phyloP scores from a whole-genome alignment of 2,113 vertebrate species.

The Eira barbara region DNA sequence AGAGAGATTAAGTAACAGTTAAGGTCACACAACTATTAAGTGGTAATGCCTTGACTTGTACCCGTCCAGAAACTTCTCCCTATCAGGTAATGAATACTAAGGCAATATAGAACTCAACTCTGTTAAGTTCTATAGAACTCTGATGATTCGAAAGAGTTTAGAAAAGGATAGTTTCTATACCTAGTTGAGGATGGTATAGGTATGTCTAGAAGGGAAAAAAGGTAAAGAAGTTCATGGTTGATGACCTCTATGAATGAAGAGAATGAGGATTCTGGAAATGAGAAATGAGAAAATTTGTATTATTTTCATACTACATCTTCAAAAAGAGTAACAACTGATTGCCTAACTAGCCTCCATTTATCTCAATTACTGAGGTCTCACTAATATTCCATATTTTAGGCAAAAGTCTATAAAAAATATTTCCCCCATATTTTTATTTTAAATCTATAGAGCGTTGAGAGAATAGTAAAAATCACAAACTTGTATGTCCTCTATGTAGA shows the following conservation, averaged over 20 bases:
- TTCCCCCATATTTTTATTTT: not conserved
- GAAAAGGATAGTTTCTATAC: not conserved
- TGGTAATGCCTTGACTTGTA: slow-evolving; percentile 14
- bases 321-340: slow-evolving; percentile 14
- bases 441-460: not conserved
- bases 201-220: slow-evolving; percentile 37
- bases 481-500: not conserved
- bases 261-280: slow-evolving; percentile 19
- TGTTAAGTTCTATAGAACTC: not conserved
- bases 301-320: slow-evolving; percentile 42
- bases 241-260: slow-evolving; percentile 22
- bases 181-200: not conserved
- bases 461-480: not conserved
- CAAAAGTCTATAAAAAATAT: slow-evolving; percentile 22
- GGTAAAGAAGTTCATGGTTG: slow-evolving; percentile 15
- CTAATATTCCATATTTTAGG: slow-evolving; percentile 22
- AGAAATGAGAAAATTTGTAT: not conserved
- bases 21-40: not conserved
- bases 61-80: not conserved
- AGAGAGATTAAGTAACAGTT: slow-evolving; percentile 16
- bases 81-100: not conserved
- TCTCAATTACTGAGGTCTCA: not conserved
- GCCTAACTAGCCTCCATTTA: not conserved
- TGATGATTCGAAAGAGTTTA: slow-evolving; percentile 45
- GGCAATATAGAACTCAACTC: not conserved